phyloP scores from a whole-genome alignment of 2,888 invertebrate genomes.

The Pedicia rivosa region DNA sequence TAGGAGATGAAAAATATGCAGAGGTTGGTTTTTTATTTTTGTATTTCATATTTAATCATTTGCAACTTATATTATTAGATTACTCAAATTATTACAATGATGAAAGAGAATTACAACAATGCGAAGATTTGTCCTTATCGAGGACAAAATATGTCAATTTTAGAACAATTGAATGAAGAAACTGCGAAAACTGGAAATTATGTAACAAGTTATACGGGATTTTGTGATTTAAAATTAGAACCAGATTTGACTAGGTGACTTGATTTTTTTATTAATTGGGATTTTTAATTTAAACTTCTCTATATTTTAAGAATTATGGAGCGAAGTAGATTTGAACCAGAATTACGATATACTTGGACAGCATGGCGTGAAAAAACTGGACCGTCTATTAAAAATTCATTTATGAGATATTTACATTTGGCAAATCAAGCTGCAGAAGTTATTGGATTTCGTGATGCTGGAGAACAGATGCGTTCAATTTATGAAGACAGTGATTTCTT shows the following conservation, averaged over 20 bases:
- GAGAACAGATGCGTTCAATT: slow-evolving; percentile 59
- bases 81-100: slow-evolving; percentile 52
- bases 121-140: slow-evolving; percentile 53
- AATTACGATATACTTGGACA: slow-evolving; percentile 61
- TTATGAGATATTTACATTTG: slow-evolving; percentile 60
- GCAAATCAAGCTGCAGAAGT: slow-evolving; percentile 62
- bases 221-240: slow-evolving; percentile 43
- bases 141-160: slow-evolving; percentile 18
- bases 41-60: background rate
- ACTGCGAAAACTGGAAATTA: slow-evolving; percentile 9
- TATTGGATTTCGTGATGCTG: slow-evolving; percentile 63
- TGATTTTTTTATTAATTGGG: slow-evolving; percentile 20
- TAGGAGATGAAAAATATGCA: slow-evolving; percentile 54
- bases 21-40: slow-evolving; percentile 26
- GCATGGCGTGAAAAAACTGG: slow-evolving; percentile 70
- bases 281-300: no score
- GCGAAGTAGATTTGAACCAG: slow-evolving; percentile 55
- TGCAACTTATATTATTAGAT: background rate
- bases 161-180: slow-evolving; percentile 1
- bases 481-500: slow-evolving; percentile 58
- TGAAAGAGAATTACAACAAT: slow-evolving; percentile 62
- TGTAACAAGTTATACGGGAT: slow-evolving; percentile 26
- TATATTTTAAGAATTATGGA: slow-evolving; percentile 43
- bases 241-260: slow-evolving; percentile 50
- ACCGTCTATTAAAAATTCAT: slow-evolving; percentile 54